Evolutionary conservation across 2,888 invertebrate genomes (phyloP), one percentile per base, ranked within the genome.

Genomic region (Pterostichus madidus): DNA sequence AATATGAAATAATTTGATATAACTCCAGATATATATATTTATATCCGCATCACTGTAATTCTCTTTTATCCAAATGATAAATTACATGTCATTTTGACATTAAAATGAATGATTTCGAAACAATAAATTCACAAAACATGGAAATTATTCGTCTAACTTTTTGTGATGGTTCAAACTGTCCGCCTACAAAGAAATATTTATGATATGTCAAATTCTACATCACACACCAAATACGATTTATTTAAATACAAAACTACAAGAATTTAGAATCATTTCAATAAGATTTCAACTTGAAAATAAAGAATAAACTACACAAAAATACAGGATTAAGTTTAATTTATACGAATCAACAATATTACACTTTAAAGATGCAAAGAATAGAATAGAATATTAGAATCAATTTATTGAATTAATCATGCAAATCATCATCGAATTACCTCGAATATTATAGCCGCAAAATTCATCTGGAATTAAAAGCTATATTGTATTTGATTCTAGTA

Each of bases 401-500:
- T 64, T 64, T 32, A 64, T 13, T n/a, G 6, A 24, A 59, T 59
- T 32, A 59, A 2, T 64, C 64, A 64, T 64, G 64, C 64, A 64
- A 64, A 49, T 39, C 5, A 7, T 35, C 31, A 64, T n/a, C 64
- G n/a, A 44, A 39, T 71, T 71, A 71, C 68, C 68, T 71, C 68
- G 39, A 71, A 46, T 71, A 71, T 44, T 39, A 24, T 39, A 44
- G 68, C 68, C 15, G 68, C 46, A 46, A 39, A 71, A 71, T 44
- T 71, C 68, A 71, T 71, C 68, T 71, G 68, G 44, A 71, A 71
- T 71, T 13, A 71, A 44, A 71, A 71, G 11, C 13, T 71, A 17
- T 44, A 71, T 44, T 71, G 39, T 13, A 71, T 71, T 71, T 64
- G n/a, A n/a, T 35, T 13, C 1, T 13, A 49, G 13, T 49, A 49